Percentiles rank a stretch among this genome's conserved stretches.
Conservation (phyloP, 2,888 invertebrate genomes). For the Himalopsyche tibetana region DNA sequence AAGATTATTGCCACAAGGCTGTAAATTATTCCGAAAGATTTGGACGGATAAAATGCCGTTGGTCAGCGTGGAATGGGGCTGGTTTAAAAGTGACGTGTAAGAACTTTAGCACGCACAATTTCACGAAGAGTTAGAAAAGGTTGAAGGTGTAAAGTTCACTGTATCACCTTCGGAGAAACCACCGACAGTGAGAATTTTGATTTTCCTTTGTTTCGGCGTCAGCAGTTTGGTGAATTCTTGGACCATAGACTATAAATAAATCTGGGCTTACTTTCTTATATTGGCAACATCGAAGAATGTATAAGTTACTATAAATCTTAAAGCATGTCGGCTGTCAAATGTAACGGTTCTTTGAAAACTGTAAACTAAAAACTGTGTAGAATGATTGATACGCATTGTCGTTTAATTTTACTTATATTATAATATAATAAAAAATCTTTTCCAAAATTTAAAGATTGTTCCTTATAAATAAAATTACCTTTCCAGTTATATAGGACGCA, state of each 20-base stretch:
- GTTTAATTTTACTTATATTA: too few species aligned
- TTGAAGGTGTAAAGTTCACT: conserved; percentile 26
- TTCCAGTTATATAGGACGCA: too few species aligned
- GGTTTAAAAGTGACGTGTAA: conserved; percentile 19
- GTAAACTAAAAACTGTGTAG: too few species aligned
- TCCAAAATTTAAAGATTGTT: too few species aligned
- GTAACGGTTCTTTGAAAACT: too few species aligned
- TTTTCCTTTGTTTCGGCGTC: conserved; percentile 29
- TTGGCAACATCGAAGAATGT: too few species aligned
- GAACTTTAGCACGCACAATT: background rate
- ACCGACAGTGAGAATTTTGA: background rate
- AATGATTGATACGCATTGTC: too few species aligned
- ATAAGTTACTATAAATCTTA: too few species aligned
- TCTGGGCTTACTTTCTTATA: too few species aligned
- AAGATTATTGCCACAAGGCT: conserved; percentile 25
- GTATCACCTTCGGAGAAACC: conserved; percentile 17
- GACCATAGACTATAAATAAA: background rate
- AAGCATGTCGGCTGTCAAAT: too few species aligned
- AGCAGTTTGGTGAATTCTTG: background rate
- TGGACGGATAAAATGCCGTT: conserved; percentile 16
- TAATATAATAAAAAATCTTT: too few species aligned
- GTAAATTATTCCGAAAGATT: conserved; percentile 41
- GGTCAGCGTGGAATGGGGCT: background rate
- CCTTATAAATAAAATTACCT: too few species aligned
- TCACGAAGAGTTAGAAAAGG: background rate